Base-by-base conservation (phyloP, 2,888 invertebrate species). In the Galeruca laticollis region DNA sequence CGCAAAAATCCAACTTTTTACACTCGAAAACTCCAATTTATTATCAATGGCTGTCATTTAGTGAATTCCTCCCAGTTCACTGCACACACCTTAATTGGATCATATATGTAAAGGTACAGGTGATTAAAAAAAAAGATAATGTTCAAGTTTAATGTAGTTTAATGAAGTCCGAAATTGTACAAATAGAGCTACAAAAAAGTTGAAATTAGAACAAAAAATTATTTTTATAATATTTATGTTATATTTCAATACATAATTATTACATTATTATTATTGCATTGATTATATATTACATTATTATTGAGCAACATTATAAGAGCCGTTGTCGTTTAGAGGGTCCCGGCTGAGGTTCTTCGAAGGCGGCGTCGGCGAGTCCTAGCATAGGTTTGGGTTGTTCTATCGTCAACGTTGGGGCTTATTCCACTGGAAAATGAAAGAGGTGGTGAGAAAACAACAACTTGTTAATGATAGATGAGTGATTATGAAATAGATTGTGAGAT, bases 351-450 rank as follows among this genome's bases (percentile, higher is more conserved):
- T 64, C 43, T 64, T 56, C 31, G 56, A 64, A 56, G 56, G 56
- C 0, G 18, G 21, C 26, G 26, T 26, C 26, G 26, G 6, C 47
- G 56, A 18, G 47, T 56, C 56, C 56, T 56, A 18, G 47, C 47
- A 26, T 0, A 5, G 47, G 64, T 26, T 18, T 43, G 21, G 43
- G 26, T 65, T 64, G 26, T 56, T 64, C 56, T 26, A 65, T 47
- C 56, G 15, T 56, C 47, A 65, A 43, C 18, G 64, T 21, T 21
- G 11, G 64, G 49, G 40, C 13, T 64, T 64, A 33, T 57, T 64
- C 64, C 40, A 21, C 57, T 64, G 43, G 26, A 64, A 64, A 57
- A 64, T 64, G 18, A 64, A 64, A 64, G 9, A 49, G 43, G 43
- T 4, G 10, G 43, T 43, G n/a, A 43, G n/a, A 9, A 43, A 43